phyloP scores from a whole-genome alignment of 2,888 invertebrate species.

The Macrostomum cliftonense region DNA sequence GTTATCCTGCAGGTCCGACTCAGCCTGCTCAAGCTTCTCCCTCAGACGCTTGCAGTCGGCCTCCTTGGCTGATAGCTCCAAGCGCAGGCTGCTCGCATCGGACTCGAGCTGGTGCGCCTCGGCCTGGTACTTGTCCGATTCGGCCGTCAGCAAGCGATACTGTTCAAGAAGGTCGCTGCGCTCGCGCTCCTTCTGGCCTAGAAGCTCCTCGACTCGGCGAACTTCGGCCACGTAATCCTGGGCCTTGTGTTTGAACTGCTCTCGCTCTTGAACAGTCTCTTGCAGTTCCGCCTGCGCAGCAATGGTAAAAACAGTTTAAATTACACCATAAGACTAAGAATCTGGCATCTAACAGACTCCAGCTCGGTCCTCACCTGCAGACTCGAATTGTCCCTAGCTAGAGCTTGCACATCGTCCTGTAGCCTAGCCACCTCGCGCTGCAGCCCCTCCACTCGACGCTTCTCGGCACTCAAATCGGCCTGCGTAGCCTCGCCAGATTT shows the following conservation, averaged over 20 bases:
- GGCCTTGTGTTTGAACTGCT: slow-evolving; percentile 28
- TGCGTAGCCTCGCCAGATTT: no score
- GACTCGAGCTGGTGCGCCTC: slow-evolving; percentile 34
- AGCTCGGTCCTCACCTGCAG: no score
- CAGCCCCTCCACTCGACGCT: neutral
- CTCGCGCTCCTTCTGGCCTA: slow-evolving; percentile 24
- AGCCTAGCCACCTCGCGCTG: slow-evolving; percentile 8
- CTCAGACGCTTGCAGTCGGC: slow-evolving; percentile 27
- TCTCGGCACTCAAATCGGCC: neutral
- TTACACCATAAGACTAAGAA: no score
- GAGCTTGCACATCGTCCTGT: slow-evolving; percentile 21
- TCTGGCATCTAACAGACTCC: no score
- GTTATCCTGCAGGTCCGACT: neutral
- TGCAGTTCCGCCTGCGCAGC: slow-evolving; percentile 21
- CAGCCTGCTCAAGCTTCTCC: slow-evolving; percentile 22
- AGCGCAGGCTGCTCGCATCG: slow-evolving; percentile 29
- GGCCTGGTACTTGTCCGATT: slow-evolving; percentile 33
- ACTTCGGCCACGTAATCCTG: slow-evolving; percentile 37
- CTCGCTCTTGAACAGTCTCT: slow-evolving; percentile 29
- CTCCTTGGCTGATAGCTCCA: slow-evolving; percentile 33
- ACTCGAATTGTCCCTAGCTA: slow-evolving; percentile 10
- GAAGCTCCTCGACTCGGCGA: slow-evolving; percentile 29
- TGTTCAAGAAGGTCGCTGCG: slow-evolving; percentile 32
- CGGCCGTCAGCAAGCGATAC: slow-evolving; percentile 29
- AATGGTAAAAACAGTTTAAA: no score